Evolutionary conservation across 2,888 invertebrate genomes (phyloP), one percentile per base, ranked within the genome.

Genomic region (Volucella zonaria): DNA sequence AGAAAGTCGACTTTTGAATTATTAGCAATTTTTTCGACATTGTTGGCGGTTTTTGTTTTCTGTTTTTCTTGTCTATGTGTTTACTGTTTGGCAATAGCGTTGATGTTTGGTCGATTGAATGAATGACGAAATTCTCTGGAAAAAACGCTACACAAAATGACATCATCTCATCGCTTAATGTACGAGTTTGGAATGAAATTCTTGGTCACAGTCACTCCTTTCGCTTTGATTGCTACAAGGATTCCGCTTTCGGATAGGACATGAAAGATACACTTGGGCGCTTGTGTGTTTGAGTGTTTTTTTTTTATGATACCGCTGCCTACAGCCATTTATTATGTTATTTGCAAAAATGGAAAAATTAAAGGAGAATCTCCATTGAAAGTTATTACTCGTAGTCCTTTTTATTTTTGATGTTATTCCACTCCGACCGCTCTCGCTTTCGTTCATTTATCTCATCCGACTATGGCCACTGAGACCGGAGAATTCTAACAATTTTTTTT

Each of bases 51-150:
- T 18, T 31, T 3, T 2, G 18, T 23, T 64, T n/a, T 43, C 47
- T 9, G 9, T 23, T 4, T 45, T 64, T 40, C 14, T 49, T 62
- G 54, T 23, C 18, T 23, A 3, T 23, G 18, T 23, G 18, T 23
- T 2, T 23, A 23, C 18, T 3, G 3, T 59, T 15, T 14, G 14
- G 31, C 58, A 47, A 70, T 54, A 31, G 31, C 61, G 43, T 66
- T 70, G 54, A 70, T 75, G 56, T 79, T 83, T 75, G 70, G 74
- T 83, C 82, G 74, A 75, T 79, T 83, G 59, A 74, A 79, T 70
- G 59, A 31, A 12, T 11, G 52, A 18, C 40, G 40, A 51, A 31
- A 38, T 45, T n/a, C 38, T 59, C n/a, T 23, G 23, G 58, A 31
- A 31, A 31, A 31, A 18, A 31, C 3, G 31, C 6, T 31, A 31